Evolutionary conservation across 2,888 invertebrate genomes (phyloP).

Genomic region (Tyria jacobaeae): DNA sequence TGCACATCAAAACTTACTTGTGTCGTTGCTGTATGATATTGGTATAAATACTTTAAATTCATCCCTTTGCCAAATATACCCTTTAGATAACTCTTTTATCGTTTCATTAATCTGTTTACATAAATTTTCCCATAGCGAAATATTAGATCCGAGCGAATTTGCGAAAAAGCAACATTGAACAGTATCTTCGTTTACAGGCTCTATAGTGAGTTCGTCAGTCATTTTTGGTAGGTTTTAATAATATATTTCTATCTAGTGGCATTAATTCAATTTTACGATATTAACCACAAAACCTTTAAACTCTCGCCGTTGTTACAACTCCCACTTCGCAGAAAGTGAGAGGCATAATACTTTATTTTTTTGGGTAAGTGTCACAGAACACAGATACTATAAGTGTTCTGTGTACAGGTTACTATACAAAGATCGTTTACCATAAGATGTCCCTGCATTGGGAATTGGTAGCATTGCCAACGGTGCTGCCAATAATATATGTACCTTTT

Average conservation of each 20-base stretch:
- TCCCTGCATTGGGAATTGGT: too few relatives aligned
- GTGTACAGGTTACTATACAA: too few relatives aligned
- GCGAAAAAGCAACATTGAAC: conserved; percentile 92
- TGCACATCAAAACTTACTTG: conserved; percentile 50
- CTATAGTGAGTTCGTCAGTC: conserved; percentile 8
- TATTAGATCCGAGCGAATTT: conserved; percentile 69
- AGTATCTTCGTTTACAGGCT: conserved; percentile 87
- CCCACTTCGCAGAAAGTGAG: too few relatives aligned
- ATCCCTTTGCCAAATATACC: conserved; percentile 79
- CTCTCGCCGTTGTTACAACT: not conserved
- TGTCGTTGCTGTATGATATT: conserved; percentile 38
- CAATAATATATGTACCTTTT: too few relatives aligned
- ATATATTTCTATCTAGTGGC: not conserved
- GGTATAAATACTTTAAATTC: conserved; percentile 68
- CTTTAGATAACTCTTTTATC: conserved; percentile 77
- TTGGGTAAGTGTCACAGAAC: too few relatives aligned
- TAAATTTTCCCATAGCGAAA: conserved; percentile 66
- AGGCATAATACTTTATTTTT: too few relatives aligned
- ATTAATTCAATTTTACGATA: not conserved
- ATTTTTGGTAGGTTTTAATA: not conserved
- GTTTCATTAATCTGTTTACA: conserved; percentile 67
- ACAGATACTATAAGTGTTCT: too few relatives aligned
- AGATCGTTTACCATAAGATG: too few relatives aligned
- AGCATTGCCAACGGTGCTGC: too few relatives aligned
- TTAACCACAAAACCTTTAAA: not conserved